These are phyloP conservation scores for Ictalurus furcatus DNA, from an alignment of 2,113 vertebrate species.

Conservation along the genomic window DNA sequence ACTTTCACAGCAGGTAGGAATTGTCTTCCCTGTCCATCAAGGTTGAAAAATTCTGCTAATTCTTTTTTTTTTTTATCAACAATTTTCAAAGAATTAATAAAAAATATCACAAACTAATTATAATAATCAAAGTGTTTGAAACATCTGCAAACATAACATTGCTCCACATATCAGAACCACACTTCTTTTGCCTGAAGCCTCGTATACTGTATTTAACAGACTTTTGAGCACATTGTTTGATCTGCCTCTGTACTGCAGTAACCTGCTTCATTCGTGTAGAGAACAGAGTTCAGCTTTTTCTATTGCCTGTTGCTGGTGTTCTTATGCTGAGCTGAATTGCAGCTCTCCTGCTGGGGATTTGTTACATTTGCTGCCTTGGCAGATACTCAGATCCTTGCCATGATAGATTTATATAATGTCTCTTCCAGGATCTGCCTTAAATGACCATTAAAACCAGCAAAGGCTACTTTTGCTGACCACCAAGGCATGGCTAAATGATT, in stretches of 20 bases:
- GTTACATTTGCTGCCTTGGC: constrained; percentile 55
- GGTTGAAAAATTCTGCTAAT: not conserved
- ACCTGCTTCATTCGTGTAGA: constrained; percentile 55
- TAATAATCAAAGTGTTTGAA: constrained; percentile 3
- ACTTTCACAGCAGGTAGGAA: not conserved
- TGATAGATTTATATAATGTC: not conserved
- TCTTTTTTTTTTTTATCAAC: not conserved
- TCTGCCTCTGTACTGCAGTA: constrained; percentile 45
- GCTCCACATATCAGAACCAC: constrained; percentile 8
- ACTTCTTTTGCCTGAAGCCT: constrained; percentile 13
- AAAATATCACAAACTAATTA: not conserved
- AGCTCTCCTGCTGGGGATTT: constrained; percentile 48
- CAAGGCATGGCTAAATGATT: not conserved
- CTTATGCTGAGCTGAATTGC: constrained; percentile 50
- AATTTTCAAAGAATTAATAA: not conserved
- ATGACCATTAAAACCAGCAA: not conserved
- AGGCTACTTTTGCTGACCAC: not conserved
- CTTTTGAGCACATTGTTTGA: constrained; percentile 30
- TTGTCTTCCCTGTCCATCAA: not conserved
- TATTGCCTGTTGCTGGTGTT: constrained; percentile 51
- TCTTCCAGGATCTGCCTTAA: not conserved
- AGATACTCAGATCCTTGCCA: constrained; percentile 17
- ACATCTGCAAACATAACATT: not conserved
- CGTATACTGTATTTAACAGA: not conserved
- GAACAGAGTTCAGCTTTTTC: constrained; percentile 53